Evolutionary conservation across 2,888 invertebrate genomes (phyloP), one percentile per base, ranked within the genome.

Genomic region (Seira sanloemensis): DNA sequence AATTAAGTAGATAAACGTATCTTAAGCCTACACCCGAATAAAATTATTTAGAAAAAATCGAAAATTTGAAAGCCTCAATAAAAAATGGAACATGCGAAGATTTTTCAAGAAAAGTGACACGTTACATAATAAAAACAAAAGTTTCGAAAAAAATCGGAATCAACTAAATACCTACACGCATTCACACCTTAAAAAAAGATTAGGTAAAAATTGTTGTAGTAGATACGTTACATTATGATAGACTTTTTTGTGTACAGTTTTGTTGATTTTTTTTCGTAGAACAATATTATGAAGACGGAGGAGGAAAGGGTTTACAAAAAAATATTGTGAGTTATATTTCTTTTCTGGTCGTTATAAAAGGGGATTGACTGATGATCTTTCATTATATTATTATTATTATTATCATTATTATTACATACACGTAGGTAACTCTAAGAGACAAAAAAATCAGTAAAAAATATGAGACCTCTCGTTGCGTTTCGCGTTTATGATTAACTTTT

Each of bases 291-390:
- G 46, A 68, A 37, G 66, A 65, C n/a, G 21, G 78, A 76, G 75
- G 66, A 76, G 62, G 62, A 62, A 50, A 76, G 84, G 84, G 76
- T 79, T n/a, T 79, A 84, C 84, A 84, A 84, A 84, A 81, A 74
- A 4, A 58, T 62, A 84, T 65, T 84, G 84, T 84, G 84, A 84
- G 84, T 76, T 84, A 84, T 84, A 84, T 84, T 84, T 84, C 84
- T 84, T 84, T 84, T 84, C 84, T 84, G 84, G 84, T 84, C 84
- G 84, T 76, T 76, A 72, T 84, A 84, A 84, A 84, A 84, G 79
- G 84, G 79, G 84, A 84, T 84, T 84, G 84, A 84, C 84, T 84
- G 84, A 84, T 84, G 84, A 84, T 84, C 84, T 84, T 84, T 84
- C 84, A 84, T 79, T 76, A 84, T 50, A 62, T 58, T 58, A 58